These are phyloP conservation scores for Lacerta bilineata DNA, from an alignment of 2,797 vertebrate genomes.

Conservation along the genomic window DNA sequence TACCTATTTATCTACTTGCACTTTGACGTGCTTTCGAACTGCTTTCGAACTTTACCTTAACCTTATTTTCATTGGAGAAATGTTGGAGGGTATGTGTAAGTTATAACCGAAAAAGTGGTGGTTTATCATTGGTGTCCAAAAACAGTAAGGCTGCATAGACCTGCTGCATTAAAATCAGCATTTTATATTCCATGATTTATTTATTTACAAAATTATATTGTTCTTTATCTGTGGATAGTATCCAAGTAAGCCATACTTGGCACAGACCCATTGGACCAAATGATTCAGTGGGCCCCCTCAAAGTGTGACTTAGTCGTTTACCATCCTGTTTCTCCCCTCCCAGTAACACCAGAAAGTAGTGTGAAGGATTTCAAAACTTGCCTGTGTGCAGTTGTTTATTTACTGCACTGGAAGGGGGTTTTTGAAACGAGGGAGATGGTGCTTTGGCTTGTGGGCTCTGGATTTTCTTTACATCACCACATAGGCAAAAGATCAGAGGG, in stretches of 20 bases:
- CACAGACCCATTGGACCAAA: no score
- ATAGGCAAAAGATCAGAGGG: conserved; percentile 44
- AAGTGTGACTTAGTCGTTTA: no score
- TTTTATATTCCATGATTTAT: not conserved
- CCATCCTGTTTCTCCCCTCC: no score
- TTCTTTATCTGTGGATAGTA: no score
- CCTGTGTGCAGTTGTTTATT: not conserved
- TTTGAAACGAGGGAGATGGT: not conserved
- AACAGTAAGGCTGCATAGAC: no score
- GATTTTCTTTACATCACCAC: conserved; percentile 29
- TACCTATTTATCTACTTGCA: no score
- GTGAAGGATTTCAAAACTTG: not conserved
- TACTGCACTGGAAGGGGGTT: not conserved
- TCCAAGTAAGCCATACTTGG: no score
- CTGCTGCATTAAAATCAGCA: not conserved
- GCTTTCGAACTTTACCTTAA: no score
- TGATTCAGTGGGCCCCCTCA: no score
- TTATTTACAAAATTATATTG: not conserved
- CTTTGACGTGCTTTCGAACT: no score
- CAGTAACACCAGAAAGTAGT: not conserved
- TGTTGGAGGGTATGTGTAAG: not conserved
- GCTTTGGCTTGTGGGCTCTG: not conserved
- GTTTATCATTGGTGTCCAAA: not conserved
- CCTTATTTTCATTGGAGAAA: no score
- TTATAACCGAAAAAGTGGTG: not conserved